Percentiles rank a stretch among this genome's conserved stretches.
These are phyloP conservation scores for Epinotia brunnichana DNA, from an alignment of 2,888 invertebrate species.

Conservation along the genomic window DNA sequence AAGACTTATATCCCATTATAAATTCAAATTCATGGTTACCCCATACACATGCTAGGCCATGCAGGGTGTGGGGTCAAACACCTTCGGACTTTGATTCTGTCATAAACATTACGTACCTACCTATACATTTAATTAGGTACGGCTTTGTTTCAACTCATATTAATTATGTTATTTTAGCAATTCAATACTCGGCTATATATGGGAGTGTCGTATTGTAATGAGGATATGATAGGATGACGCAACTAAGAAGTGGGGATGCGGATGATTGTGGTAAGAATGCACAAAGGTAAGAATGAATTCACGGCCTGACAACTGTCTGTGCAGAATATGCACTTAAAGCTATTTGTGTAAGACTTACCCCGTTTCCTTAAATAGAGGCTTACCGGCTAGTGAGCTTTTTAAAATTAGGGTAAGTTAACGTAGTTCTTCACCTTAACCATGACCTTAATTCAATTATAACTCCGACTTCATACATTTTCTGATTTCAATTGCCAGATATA, in stretches of 20 bases:
- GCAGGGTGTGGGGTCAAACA: conserved; percentile 41
- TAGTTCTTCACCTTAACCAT: too few species aligned
- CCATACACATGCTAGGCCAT: conserved; percentile 17
- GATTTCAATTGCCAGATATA: too few species aligned
- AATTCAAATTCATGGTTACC: conserved; percentile 11
- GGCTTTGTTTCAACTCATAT: conserved; percentile 24
- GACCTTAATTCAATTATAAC: too few species aligned
- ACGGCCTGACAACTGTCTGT: too few species aligned
- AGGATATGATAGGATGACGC: conserved; percentile 4
- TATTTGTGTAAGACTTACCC: too few species aligned
- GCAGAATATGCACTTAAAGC: too few species aligned
- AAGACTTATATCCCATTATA: neutral
- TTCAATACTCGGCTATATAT: conserved; percentile 18
- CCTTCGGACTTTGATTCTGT: conserved; percentile 44
- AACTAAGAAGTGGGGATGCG: neutral
- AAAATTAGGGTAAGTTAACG: too few species aligned
- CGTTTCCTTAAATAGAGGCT: too few species aligned
- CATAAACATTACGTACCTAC: conserved; percentile 28
- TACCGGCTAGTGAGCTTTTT: too few species aligned
- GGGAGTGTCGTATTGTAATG: conserved; percentile 8
- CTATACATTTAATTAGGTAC: conserved; percentile 22
- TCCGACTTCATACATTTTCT: too few species aligned
- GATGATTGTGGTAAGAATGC: neutral
- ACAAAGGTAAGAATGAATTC: neutral
- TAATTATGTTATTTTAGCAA: conserved; percentile 27